A percentile compares a stretch with the other conserved stretches of the same genome.
Evolutionary conservation across 2,888 invertebrate species (phyloP).

Genomic region (Amphipyra berbera): DNA sequence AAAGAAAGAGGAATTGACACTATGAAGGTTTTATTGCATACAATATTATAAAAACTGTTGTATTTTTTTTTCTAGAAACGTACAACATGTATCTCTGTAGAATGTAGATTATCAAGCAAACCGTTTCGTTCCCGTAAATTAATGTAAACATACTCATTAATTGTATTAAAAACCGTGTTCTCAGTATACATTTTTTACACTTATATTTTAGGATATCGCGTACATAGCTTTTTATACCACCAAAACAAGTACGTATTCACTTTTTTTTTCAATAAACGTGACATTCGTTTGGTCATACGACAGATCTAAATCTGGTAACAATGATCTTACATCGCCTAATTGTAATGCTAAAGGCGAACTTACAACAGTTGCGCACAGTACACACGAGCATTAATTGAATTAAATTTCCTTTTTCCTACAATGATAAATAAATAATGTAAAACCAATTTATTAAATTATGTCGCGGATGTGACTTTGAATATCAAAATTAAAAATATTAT

Average conservation of each 20-base stretch:
- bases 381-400: slow-evolving; percentile 29
- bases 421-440: slow-evolving; percentile 9
- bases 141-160: too few species aligned
- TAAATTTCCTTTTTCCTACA: slow-evolving; percentile 43
- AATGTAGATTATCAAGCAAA: too few species aligned
- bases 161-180: too few species aligned
- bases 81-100: too few species aligned
- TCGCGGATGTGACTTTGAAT: not conserved
- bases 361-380: slow-evolving; percentile 5
- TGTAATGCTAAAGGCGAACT: slow-evolving; percentile 24
- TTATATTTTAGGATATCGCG: too few species aligned
- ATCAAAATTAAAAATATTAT: not conserved
- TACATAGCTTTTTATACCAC: too few species aligned
- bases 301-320: slow-evolving; percentile 24
- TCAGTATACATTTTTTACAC: too few species aligned
- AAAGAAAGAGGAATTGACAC: too few species aligned
- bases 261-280: not conserved
- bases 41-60: too few species aligned
- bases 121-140: too few species aligned
- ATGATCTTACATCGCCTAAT: slow-evolving; percentile 19
- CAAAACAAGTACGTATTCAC: not conserved
- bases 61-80: too few species aligned
- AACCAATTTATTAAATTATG: slow-evolving; percentile 9
- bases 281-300: slow-evolving; percentile 17
- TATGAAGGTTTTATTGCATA: too few species aligned